phyloP scores from a whole-genome alignment of 2,888 invertebrate genomes.

The Bombylius major region DNA sequence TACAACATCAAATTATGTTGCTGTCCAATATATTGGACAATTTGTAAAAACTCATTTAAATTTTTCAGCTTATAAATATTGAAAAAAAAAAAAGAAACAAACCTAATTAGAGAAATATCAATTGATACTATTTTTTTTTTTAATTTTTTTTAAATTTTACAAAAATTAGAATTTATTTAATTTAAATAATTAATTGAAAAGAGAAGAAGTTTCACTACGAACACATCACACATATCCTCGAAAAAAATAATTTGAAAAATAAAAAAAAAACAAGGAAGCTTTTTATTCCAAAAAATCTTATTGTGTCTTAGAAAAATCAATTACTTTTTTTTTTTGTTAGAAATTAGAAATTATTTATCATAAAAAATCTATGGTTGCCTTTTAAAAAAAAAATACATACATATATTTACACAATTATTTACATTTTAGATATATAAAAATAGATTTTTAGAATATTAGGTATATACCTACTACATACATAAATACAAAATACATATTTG shows the following conservation, averaged over 20 bases:
- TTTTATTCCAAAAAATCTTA: too few relatives aligned
- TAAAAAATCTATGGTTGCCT: not conserved
- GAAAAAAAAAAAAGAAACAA: not conserved
- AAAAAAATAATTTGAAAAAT: not conserved
- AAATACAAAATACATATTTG: not conserved
- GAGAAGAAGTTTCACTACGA: not conserved
- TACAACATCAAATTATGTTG: constrained; percentile 45
- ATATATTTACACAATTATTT: not conserved
- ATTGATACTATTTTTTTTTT: too few relatives aligned
- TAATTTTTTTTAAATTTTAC: too few relatives aligned
- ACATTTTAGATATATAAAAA: not conserved
- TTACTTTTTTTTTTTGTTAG: too few relatives aligned
- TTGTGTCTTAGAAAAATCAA: too few relatives aligned
- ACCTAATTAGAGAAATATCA: not conserved
- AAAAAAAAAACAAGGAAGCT: not conserved
- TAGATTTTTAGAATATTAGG: too few relatives aligned
- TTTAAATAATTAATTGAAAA: not conserved
- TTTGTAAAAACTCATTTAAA: constrained; percentile 55
- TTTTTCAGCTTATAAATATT: constrained; percentile 28
- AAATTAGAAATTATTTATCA: not conserved
- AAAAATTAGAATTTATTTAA: not conserved
- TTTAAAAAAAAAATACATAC: not conserved
- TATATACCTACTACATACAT: too few relatives aligned
- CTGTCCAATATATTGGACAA: constrained; percentile 55
- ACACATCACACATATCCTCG: not conserved